Conservation (phyloP, 2,888 invertebrate genomes). For the Celastrina argiolus region DNA sequence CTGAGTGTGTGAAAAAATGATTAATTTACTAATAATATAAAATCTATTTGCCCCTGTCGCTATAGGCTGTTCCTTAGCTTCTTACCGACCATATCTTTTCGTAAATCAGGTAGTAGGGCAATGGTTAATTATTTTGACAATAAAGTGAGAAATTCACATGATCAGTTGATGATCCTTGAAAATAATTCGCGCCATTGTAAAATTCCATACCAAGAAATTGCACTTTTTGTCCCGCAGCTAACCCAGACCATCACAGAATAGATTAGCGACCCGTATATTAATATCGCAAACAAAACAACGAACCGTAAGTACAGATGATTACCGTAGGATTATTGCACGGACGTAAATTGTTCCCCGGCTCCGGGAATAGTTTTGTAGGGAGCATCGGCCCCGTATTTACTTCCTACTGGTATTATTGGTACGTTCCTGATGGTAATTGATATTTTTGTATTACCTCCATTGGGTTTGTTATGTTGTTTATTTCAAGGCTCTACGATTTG, state of each 20-base stretch:
- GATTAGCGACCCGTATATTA: conserved; percentile 7
- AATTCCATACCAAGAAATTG: not conserved
- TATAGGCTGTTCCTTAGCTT: not conserved
- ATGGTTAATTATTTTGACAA: not conserved
- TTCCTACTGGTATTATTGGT: conserved; percentile 25
- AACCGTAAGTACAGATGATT: conserved; percentile 12
- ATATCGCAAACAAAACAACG: conserved; percentile 11
- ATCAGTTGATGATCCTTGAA: not conserved
- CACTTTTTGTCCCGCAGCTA: not conserved
- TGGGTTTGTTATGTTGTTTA: conserved; percentile 3
- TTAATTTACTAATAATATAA: too few relatives aligned
- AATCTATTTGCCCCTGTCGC: too few relatives aligned
- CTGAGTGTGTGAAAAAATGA: too few relatives aligned
- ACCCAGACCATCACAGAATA: not conserved
- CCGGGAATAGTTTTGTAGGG: conserved; percentile 54
- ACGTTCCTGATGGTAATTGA: conserved; percentile 23
- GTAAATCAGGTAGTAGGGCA: not conserved
- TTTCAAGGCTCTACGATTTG: not conserved
- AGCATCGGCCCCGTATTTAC: conserved; percentile 49
- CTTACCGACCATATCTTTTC: not conserved
- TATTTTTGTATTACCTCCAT: conserved; percentile 8
- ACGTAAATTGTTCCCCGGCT: conserved; percentile 48
- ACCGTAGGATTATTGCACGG: conserved; percentile 42
- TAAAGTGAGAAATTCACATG: too few relatives aligned
- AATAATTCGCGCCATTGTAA: not conserved